A percentile compares a stretch with the other conserved stretches of the same genome.
These are phyloP conservation scores for Agriopis marginaria DNA, from an alignment of 2,888 invertebrate genomes.

Conservation along the genomic window DNA sequence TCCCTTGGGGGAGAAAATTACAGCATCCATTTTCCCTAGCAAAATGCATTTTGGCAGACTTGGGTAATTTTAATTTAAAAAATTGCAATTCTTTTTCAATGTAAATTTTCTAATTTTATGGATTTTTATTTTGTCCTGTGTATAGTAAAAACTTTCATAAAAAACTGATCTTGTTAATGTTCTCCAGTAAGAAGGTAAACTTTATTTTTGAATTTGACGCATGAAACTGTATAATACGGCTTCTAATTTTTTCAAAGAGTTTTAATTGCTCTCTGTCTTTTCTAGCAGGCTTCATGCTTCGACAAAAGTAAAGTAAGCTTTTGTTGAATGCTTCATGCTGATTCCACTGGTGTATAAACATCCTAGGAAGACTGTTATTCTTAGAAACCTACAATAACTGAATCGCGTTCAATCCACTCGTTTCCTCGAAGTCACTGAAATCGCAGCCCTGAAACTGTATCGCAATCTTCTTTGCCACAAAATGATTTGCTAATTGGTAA, in stretches of 20 bases:
- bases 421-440: too few species aligned
- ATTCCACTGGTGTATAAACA: too few species aligned
- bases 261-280: slow-evolving; percentile 3
- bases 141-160: slow-evolving; percentile 6
- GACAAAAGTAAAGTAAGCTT: too few species aligned
- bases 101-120: not conserved
- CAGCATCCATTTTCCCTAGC: slow-evolving; percentile 13
- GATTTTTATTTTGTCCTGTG: slow-evolving; percentile 8
- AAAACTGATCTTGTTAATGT: not conserved
- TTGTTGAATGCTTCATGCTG: too few species aligned
- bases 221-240: not conserved
- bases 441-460: too few species aligned
- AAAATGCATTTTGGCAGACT: not conserved
- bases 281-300: not conserved
- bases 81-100: not conserved
- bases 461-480: too few species aligned
- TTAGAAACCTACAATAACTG: too few species aligned
- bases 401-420: too few species aligned
- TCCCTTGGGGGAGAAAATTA: slow-evolving; percentile 10
- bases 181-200: slow-evolving; percentile 2
- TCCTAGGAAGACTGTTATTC: too few species aligned
- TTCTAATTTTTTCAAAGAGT: slow-evolving; percentile 1
- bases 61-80: not conserved
- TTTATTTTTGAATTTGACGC: slow-evolving; percentile 5
- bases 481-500: too few species aligned